A percentile compares a stretch with the other conserved stretches of the same genome.
These are phyloP conservation scores for Zaprionus camerounensis DNA, from an alignment of 1,140 invertebrate species.

Conservation along the genomic window DNA sequence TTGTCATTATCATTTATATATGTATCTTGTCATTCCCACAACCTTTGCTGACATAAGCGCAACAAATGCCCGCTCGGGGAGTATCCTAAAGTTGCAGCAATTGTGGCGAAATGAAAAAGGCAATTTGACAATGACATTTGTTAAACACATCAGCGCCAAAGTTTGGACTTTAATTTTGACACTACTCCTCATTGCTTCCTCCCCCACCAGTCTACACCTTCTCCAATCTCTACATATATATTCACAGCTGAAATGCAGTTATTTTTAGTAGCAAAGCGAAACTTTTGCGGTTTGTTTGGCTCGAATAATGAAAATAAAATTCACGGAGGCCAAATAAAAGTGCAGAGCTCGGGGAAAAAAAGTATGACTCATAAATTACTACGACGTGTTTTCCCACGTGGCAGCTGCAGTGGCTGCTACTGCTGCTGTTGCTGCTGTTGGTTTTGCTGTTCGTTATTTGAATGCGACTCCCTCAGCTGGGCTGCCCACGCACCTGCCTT, in stretches of 20 bases:
- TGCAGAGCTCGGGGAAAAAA: conserved; percentile 42
- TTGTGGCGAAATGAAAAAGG: conserved; percentile 4
- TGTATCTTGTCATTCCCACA: not conserved
- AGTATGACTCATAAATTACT: conserved; percentile 78
- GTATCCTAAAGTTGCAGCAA: conserved; percentile 10
- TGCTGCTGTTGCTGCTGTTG: too few species aligned
- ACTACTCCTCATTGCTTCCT: not conserved
- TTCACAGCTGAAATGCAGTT: conserved; percentile 22
- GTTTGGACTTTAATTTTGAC: conserved; percentile 16
- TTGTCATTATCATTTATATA: not conserved
- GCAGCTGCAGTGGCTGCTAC: conserved; percentile 55
- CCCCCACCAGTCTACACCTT: not conserved
- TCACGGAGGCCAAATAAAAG: conserved; percentile 42
- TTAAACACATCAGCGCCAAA: conserved; percentile 28
- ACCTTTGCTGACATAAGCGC: not conserved
- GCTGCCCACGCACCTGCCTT: not conserved
- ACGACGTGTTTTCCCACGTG: conserved; percentile 63
- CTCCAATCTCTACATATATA: not conserved
- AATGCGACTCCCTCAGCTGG: conserved; percentile 18
- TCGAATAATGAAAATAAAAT: conserved; percentile 61
- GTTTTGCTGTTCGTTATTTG: conserved; percentile 32
- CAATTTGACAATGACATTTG: conserved; percentile 38
- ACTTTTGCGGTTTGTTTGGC: conserved; percentile 67
- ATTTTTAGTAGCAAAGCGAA: conserved; percentile 42
- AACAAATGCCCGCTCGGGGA: not conserved